Conservation (phyloP, 2,888 invertebrate genomes). For the Rhopalosiphum nymphaeae region DNA sequence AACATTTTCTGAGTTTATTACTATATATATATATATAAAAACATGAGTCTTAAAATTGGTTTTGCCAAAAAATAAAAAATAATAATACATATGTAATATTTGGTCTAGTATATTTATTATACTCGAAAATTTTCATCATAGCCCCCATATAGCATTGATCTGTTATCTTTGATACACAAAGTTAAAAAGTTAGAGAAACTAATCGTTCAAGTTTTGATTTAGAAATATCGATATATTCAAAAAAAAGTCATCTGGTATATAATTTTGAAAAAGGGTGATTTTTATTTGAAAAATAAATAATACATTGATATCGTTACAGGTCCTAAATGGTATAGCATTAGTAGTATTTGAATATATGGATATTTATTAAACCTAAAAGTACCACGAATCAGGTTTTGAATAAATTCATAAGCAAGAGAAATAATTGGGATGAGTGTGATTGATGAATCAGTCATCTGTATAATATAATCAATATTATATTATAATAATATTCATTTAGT, state of each 20-base stretch:
- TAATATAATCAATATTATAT: background rate
- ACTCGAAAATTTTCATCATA: background rate
- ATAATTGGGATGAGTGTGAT: background rate
- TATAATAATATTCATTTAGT: background rate
- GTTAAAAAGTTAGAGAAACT: background rate
- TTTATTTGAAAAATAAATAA: background rate
- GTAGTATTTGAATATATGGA: background rate
- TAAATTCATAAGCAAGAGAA: background rate
- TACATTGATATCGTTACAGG: background rate
- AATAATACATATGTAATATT: background rate
- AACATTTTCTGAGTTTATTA: background rate
- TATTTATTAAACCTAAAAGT: background rate
- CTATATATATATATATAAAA: background rate
- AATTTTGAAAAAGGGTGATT: background rate
- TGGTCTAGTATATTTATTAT: background rate
- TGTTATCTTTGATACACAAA: background rate
- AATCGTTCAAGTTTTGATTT: background rate
- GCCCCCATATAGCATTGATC: background rate
- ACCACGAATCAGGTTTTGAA: no score
- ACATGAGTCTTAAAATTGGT: background rate
- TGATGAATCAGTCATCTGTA: no score
- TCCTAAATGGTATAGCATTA: background rate
- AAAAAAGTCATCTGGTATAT: background rate
- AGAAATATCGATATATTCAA: background rate
- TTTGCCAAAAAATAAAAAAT: background rate